A percentile compares a stretch with the other conserved stretches of the same genome.
phyloP scores from a whole-genome alignment of 1,140 invertebrate species.

The Macrobrachium nipponense region DNA sequence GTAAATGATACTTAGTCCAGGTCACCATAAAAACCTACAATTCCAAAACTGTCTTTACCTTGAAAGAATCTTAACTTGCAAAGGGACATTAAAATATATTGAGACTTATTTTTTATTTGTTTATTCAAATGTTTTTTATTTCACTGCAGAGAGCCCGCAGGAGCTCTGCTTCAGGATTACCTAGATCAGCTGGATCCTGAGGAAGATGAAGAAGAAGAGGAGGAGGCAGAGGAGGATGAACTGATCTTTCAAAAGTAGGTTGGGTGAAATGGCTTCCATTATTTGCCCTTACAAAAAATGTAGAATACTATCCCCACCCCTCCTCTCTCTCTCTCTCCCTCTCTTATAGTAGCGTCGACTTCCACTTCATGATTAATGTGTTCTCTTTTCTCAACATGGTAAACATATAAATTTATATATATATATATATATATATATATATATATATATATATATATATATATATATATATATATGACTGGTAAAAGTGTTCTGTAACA shows the following conservation, averaged over 20 bases:
- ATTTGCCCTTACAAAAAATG: background rate
- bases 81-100: background rate
- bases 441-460: background rate
- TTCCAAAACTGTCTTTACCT: no score
- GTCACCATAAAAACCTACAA: no score
- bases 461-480: no score
- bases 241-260: constrained; percentile 19
- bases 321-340: no score
- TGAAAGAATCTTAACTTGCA: background rate
- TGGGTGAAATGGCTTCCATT: background rate
- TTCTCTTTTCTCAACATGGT: background rate
- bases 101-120: background rate
- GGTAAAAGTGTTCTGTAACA: no score
- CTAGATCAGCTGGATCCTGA: constrained; percentile 44
- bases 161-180: constrained; percentile 44
- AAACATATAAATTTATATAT: background rate
- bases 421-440: background rate
- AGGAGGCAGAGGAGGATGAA: constrained; percentile 21
- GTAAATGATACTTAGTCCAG: no score
- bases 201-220: constrained; percentile 1
- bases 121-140: background rate
- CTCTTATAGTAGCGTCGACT: no score
- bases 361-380: no score
- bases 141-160: background rate
- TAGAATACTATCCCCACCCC: background rate